phyloP scores from a whole-genome alignment of 2,113 vertebrate species.

The Pelodiscus sinensis region DNA sequence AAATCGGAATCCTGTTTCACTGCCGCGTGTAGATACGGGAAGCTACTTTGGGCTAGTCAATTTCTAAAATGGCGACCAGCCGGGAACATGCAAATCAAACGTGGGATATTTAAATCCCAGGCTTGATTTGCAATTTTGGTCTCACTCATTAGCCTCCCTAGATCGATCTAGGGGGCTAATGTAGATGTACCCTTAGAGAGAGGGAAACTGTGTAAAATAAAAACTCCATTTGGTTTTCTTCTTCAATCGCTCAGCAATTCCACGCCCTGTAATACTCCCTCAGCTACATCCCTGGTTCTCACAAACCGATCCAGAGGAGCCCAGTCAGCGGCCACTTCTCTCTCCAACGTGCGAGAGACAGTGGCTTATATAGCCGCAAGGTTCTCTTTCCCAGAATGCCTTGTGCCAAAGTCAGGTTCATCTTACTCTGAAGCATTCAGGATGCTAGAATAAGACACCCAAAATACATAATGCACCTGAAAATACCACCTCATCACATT shows the following conservation, averaged over 20 bases:
- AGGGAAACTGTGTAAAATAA: background rate
- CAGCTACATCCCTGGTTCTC: background rate
- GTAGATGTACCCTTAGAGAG: background rate
- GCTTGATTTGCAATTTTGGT: no score
- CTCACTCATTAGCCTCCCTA: no score
- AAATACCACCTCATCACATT: background rate
- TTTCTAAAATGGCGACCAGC: no score
- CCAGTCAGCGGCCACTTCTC: background rate
- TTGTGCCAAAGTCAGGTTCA: accelerated
- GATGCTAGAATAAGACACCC: background rate
- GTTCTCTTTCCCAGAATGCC: background rate
- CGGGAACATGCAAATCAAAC: no score
- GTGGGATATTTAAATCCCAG: no score
- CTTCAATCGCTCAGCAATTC: background rate
- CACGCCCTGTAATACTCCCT: background rate
- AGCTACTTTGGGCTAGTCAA: no score
- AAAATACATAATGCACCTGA: accelerated
- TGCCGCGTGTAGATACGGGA: no score
- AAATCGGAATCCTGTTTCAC: no score
- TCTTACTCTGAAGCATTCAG: background rate
- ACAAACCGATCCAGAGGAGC: background rate
- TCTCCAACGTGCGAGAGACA: background rate
- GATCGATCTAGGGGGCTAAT: no score
- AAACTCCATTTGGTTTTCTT: background rate
- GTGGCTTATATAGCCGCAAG: background rate